Evolutionary conservation across 1,140 invertebrate species (phyloP), one percentile per base, ranked within the genome.

Genomic region (Leptinotarsa undecemlineata): DNA sequence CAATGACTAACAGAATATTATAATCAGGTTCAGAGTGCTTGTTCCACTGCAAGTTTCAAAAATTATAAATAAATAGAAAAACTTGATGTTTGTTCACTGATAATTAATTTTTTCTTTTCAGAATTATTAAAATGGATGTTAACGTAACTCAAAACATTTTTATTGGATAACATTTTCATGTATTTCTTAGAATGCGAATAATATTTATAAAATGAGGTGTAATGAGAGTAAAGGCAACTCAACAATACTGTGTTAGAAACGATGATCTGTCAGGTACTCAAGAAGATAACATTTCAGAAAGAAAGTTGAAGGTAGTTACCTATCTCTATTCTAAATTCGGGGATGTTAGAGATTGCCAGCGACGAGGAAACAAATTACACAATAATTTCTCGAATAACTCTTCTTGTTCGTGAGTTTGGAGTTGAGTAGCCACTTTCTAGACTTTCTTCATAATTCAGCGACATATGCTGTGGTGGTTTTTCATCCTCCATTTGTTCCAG

Each of bases 371-470:
- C 26, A 48, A 61, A 73, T 94, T 92, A 98, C 83, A 98, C 96
- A 85, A 97, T 97, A 85, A 97, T 97, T 86, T 97, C 96, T 74
- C 95, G 90, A 82, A 97, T 97, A 83, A 97, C 95, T 83, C 95
- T 87, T 72, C 95, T 89, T 79, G 93, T 94, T 81, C 95, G 91
- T 78, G 94, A 95, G 87, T 96, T 97, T 60, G 95, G 95, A 73
- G 95, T 96, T 61, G 95, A 96, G 85, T 96, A 97, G 11, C 95
- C 95, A 67, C 94, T 96, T 85, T 97, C 95, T 15, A 96, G 88
- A 76, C 93, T 95, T 86, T 96, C 95, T 86, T 97, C 96, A 85
- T 96, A 96, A 82, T 93, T 94, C 73, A 96, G 88, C 63, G 93
- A 94, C 81, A 95, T 90, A 84, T 95, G 94, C 82, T 93, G 92